phyloP scores from a whole-genome alignment of 2,888 invertebrate genomes.

The Drosophila testacea region DNA sequence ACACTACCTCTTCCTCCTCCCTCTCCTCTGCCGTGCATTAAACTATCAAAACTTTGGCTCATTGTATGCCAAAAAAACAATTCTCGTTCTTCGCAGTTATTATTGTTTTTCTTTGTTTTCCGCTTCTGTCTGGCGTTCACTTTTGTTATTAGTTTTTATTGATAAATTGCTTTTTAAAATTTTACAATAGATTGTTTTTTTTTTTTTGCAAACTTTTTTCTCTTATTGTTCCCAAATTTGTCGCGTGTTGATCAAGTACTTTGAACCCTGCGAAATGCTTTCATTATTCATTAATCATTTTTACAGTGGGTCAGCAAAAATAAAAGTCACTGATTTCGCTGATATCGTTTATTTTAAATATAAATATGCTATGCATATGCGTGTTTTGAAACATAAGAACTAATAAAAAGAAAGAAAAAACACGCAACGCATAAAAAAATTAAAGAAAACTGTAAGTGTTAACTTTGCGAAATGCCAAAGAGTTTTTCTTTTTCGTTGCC shows the following conservation, averaged over 20 bases:
- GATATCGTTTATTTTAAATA: conserved; percentile 13
- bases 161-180: conserved; percentile 32
- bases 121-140: conserved; percentile 22
- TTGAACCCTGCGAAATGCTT: conserved; percentile 9
- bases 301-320: not conserved
- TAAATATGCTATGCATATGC: conserved; percentile 1
- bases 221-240: not conserved
- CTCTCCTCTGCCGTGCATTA: conserved; percentile 68
- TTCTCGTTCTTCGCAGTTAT: conserved; percentile 11
- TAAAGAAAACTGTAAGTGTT: conserved; percentile 4
- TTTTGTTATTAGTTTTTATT: conserved; percentile 43
- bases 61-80: conserved; percentile 62
- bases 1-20: conserved; percentile 27
- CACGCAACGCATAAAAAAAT: conserved; percentile 29
- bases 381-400: not conserved
- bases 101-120: conserved; percentile 18
- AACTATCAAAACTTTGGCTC: conserved; percentile 84
- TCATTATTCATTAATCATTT: conserved; percentile 17
- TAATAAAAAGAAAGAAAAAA: conserved; percentile 3
- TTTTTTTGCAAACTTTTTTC: not conserved
- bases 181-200: conserved; percentile 10
- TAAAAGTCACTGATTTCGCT: conserved; percentile 8
- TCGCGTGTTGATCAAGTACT: conserved; percentile 20
- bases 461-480: not conserved
- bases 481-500: conserved; percentile 25